These are phyloP conservation scores for Pangasius krempfi DNA, from an alignment of 2,797 vertebrate species.

Conservation along the genomic window DNA sequence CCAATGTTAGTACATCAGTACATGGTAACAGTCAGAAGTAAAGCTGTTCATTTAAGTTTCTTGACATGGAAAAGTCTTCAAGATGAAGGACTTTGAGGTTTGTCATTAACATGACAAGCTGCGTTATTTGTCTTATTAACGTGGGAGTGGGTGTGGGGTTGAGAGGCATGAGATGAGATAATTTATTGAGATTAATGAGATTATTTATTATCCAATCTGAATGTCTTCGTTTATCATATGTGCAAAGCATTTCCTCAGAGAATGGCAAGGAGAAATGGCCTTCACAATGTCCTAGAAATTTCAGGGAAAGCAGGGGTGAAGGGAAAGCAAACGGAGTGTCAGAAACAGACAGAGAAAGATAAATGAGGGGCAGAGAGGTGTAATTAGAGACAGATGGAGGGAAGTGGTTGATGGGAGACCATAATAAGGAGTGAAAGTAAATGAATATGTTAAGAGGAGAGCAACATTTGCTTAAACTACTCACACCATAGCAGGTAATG, in stretches of 20 bases:
- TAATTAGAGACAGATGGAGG: conserved; percentile 79
- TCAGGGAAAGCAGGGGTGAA: conserved; percentile 21
- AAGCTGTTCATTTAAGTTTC: not conserved
- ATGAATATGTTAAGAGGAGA: conserved; percentile 26
- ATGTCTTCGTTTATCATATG: not conserved
- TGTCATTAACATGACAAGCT: not conserved
- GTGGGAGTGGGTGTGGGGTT: not conserved
- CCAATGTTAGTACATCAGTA: not conserved
- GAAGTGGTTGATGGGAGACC: conserved; percentile 65
- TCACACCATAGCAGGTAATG: conserved; percentile 2
- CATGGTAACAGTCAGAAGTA: not conserved
- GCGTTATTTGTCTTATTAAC: not conserved
- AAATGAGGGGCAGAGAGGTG: conserved; percentile 74
- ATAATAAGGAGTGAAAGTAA: conserved; percentile 55
- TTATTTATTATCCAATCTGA: not conserved
- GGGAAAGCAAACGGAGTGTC: conserved; percentile 74
- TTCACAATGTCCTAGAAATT: conserved; percentile 56
- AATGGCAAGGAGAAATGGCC: conserved; percentile 53
- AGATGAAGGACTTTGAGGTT: not conserved
- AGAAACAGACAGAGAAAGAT: conserved; percentile 68
- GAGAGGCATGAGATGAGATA: not conserved
- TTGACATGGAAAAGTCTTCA: not conserved
- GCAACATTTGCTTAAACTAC: conserved; percentile 30
- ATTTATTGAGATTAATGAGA: not conserved
- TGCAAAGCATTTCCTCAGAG: conserved; percentile 31